phyloP scores from a whole-genome alignment of 2,888 invertebrate genomes.

The Ferdinandea cuprea region DNA sequence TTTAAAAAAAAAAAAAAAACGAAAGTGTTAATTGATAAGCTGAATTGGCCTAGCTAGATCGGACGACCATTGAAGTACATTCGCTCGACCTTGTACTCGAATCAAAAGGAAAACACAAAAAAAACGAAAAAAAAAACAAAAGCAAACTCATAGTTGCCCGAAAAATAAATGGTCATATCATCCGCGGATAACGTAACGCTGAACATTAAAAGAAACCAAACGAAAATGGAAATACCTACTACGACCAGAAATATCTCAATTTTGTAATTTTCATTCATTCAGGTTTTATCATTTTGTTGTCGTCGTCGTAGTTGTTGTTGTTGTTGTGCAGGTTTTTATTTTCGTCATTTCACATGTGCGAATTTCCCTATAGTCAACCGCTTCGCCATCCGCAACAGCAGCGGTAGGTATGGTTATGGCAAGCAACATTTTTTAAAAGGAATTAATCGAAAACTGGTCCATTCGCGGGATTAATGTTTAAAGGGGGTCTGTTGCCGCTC shows the following conservation, averaged over 20 bases:
- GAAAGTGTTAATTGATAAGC: constrained; percentile 67
- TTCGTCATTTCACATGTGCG: constrained; percentile 51
- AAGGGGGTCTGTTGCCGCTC: constrained; percentile 37
- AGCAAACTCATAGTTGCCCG: not conserved
- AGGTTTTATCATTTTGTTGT: constrained; percentile 36
- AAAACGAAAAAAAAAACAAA: constrained; percentile 40
- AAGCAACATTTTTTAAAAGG: constrained; percentile 1
- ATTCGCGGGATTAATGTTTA: constrained; percentile 35
- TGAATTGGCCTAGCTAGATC: constrained; percentile 1
- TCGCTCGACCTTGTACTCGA: constrained; percentile 74
- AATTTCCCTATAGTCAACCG: constrained; percentile 31
- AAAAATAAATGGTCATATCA: constrained; percentile 63
- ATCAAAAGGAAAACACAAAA: constrained; percentile 53
- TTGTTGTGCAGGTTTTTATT: not conserved
- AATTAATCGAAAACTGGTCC: constrained; percentile 60
- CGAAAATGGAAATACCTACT: constrained; percentile 63
- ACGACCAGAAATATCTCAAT: constrained; percentile 58
- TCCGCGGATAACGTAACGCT: constrained; percentile 65
- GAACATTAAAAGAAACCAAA: constrained; percentile 55
- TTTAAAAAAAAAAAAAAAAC: constrained; percentile 33
- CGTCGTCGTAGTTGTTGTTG: constrained; percentile 8
- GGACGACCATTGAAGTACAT: constrained; percentile 68
- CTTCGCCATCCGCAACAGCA: not conserved
- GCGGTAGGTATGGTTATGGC: not conserved
- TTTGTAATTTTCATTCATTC: constrained; percentile 61